Evolutionary conservation across 2,113 vertebrate species (phyloP), one percentile per base, ranked within the genome.

Genomic region (Scomber scombrus): DNA sequence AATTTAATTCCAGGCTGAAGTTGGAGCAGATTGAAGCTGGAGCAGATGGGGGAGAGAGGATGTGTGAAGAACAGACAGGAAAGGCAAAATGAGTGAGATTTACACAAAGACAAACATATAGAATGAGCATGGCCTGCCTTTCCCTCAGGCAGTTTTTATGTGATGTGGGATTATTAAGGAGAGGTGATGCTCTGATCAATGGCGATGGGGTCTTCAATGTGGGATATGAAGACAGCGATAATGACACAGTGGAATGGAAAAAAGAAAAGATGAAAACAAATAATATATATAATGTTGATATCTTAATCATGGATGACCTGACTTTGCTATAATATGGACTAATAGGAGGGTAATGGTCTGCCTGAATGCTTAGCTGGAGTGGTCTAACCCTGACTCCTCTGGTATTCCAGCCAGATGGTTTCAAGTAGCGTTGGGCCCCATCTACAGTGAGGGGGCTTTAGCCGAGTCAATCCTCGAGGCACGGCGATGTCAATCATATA

Each of bases 51-150:
- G 63, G 16, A 45, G 60, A 54, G 15, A 78, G 49, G 51, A 63
- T 61, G 63, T 14, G 47, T 54, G 21, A 69, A 70, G 51, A 56
- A 85, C 47, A 84, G 58, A 89, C n/a, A 82, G 7, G 57, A 67
- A 43, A 67, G 64, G 55, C 51, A 78, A 66, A 40, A 54, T 80
- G 64, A 72, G 34, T 63, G 56, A 64, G 52, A 76, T 9, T 54
- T 21, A 74, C 49, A 80, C 43, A 86, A 18, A 89, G 60, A 92
- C 81, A 92, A 51, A 88, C 74, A 92, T 11, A 80, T 0, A 92
- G 50, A 80, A 75, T 90, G 81, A 95, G 92, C 91, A 93, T 93
- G 93, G 94, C 94, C 95, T 95, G 94, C 94, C 93, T 86, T 92
- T 93, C 92, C 92, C 65, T 91, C 88, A 79, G 92, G 91, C 93